phyloP scores from a whole-genome alignment of 2,113 vertebrate species.

The Egretta garzetta region DNA sequence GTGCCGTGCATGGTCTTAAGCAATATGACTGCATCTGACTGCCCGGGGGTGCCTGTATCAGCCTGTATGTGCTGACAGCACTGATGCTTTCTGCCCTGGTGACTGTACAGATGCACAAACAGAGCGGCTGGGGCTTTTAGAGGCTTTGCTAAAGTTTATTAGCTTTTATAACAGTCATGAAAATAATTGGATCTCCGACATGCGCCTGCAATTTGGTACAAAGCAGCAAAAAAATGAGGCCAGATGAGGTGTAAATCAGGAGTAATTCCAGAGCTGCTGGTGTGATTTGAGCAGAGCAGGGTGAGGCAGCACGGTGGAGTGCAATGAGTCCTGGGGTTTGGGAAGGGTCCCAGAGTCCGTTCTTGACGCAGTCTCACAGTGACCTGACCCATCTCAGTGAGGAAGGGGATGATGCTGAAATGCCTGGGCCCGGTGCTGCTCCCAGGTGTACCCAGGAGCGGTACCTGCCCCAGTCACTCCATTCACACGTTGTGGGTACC shows the following conservation, averaged over 20 bases:
- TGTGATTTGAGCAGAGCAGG: not conserved
- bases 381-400: not conserved
- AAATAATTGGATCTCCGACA: slow-evolving; percentile 37
- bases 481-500: not conserved
- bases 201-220: not conserved
- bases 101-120: not conserved
- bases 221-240: slow-evolving; percentile 11
- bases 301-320: not conserved
- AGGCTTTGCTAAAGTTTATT: slow-evolving; percentile 39
- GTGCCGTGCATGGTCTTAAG: not conserved
- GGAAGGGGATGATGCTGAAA: not conserved
- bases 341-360: not conserved
- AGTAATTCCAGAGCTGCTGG: slow-evolving; percentile 8
- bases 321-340: not conserved
- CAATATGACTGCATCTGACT: accelerated
- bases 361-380: no score
- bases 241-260: slow-evolving; percentile 10
- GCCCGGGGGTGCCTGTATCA: not conserved
- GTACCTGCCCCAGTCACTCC: not conserved
- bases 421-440: not conserved
- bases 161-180: not conserved
- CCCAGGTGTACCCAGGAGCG: not conserved
- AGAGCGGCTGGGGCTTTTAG: not conserved
- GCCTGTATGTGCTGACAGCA: not conserved
- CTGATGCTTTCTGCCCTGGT: not conserved